Conservation (phyloP, 2,113 vertebrate genomes). For the Proteles cristata region DNA sequence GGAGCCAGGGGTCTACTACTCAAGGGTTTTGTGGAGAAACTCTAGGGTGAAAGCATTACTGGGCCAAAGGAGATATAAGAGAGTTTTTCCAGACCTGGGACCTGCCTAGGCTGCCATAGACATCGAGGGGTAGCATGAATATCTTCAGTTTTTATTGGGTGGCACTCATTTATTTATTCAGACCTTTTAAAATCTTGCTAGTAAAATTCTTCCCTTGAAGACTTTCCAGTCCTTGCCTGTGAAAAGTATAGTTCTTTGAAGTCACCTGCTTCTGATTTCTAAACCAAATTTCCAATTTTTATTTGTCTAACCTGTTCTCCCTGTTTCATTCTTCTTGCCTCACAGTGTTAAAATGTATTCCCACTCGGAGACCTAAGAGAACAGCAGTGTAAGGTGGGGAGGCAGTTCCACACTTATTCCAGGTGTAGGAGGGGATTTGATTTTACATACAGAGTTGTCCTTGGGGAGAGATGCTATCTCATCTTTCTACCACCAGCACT, state of each 20-base stretch:
- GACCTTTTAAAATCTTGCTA: neutral
- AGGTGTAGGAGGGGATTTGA: neutral
- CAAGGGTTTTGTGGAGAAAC: neutral
- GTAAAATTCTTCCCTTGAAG: constrained; percentile 9
- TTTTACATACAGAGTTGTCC: neutral
- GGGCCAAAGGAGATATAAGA: neutral
- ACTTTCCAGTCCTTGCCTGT: neutral
- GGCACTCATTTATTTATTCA: neutral
- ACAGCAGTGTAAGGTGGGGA: neutral
- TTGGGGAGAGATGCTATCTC: neutral
- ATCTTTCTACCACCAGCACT: neutral
- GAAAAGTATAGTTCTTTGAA: neutral
- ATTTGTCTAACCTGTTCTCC: constrained; percentile 56
- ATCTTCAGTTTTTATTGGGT: neutral
- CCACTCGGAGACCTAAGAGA: neutral
- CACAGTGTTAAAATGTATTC: neutral
- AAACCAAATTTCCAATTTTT: constrained; percentile 48
- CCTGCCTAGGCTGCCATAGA: neutral
- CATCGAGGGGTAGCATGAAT: neutral
- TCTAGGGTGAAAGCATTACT: neutral
- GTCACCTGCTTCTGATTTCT: constrained; percentile 42
- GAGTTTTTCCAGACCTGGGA: neutral
- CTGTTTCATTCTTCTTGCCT: constrained; percentile 41
- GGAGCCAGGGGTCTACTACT: neutral
- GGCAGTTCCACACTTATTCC: neutral